Conservation (phyloP, 1,140 invertebrate genomes). For the Neelides sp. region DNA sequence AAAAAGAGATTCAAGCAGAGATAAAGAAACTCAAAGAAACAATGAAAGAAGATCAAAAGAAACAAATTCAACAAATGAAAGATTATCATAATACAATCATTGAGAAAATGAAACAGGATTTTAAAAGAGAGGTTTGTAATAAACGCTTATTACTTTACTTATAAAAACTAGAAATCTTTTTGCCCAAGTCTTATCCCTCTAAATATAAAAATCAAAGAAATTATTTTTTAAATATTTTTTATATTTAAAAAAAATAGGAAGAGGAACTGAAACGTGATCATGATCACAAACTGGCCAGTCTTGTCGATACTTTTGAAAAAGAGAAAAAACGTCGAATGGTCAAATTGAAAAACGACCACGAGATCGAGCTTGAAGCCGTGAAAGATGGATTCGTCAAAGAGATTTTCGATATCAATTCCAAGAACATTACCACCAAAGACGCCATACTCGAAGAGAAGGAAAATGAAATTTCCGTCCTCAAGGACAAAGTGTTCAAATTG, state of each 20-base stretch:
- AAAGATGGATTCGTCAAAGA: not conserved
- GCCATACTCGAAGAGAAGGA: not conserved
- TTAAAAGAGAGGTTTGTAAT: constrained; percentile 6
- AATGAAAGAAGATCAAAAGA: constrained; percentile 9
- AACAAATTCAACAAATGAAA: constrained; percentile 9
- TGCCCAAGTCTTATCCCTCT: not conserved
- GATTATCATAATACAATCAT: constrained; percentile 11
- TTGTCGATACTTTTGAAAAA: not conserved
- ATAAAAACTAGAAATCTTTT: not conserved
- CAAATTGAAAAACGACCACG: not conserved
- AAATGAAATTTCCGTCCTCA: not conserved
- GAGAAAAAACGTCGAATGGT: not conserved
- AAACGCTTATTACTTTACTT: not conserved
- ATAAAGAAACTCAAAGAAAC: constrained; percentile 10
- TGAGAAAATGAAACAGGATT: constrained; percentile 5
- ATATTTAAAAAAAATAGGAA: no score
- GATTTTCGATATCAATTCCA: not conserved
- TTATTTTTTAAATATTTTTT: no score
- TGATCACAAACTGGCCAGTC: no score
- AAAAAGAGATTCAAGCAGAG: not conserved
- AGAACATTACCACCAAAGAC: not conserved
- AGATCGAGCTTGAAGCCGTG: not conserved
- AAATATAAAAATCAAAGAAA: not conserved
- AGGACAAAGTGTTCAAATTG: constrained; percentile 3
- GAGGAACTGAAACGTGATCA: not conserved